These are phyloP conservation scores for Crotalus horridus DNA, from an alignment of 2,113 vertebrate species.

Conservation along the genomic window DNA sequence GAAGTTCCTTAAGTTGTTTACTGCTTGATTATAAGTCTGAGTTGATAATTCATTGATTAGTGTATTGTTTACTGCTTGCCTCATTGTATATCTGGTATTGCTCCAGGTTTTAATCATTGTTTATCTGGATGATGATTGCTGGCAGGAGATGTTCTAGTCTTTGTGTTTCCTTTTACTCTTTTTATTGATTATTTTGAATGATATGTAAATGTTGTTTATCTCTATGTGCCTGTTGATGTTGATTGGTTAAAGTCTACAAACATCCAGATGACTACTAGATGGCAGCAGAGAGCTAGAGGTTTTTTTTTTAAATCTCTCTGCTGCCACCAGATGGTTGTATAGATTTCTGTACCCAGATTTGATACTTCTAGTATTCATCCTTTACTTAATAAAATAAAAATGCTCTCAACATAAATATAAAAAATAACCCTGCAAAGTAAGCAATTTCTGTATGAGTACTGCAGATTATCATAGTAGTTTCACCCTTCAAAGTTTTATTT, in stretches of 20 bases:
- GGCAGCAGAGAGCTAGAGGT: background rate
- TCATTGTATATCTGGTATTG: no score
- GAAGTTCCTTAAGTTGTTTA: no score
- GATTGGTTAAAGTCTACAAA: background rate
- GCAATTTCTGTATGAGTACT: background rate
- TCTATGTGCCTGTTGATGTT: background rate
- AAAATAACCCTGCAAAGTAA: background rate
- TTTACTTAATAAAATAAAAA: background rate
- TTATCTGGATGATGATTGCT: no score
- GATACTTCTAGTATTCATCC: background rate
- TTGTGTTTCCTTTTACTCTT: background rate
- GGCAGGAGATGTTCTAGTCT: no score
- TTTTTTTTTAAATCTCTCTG: background rate
- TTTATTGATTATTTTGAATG: background rate
- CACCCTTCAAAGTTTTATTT: background rate
- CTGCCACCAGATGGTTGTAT: background rate
- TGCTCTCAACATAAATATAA: background rate
- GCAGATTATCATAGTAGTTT: background rate
- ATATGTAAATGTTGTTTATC: background rate
- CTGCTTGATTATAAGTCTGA: no score
- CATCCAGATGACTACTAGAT: background rate
- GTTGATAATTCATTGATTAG: no score
- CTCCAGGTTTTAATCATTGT: no score
- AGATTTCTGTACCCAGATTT: background rate
- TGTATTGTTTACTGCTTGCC: no score